These are phyloP conservation scores for Lepus timidus DNA, from an alignment of 2,113 vertebrate genomes.

Conservation along the genomic window DNA sequence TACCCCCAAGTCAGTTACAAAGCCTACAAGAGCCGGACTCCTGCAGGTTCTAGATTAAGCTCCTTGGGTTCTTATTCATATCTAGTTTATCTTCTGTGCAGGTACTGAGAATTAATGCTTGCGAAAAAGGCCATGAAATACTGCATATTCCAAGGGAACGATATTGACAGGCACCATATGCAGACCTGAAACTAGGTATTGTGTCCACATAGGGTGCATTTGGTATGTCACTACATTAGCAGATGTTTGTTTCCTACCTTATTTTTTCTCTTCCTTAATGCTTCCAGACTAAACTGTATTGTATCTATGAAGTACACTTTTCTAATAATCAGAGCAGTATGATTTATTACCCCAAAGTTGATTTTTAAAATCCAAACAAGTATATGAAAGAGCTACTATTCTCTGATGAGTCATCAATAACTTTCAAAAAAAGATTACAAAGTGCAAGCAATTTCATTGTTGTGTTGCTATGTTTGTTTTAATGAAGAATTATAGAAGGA, in stretches of 20 bases:
- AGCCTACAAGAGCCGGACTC: not conserved
- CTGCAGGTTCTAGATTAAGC: not conserved
- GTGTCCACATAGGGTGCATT: rapidly evolving
- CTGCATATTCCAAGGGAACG: not conserved
- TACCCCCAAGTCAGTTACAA: not conserved
- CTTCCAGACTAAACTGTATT: not conserved
- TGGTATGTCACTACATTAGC: not conserved
- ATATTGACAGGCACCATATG: not conserved
- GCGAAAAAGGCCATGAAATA: not conserved
- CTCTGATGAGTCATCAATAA: not conserved
- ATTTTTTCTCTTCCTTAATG: not conserved
- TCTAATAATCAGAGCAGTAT: not conserved
- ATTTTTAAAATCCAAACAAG: conserved; percentile 37
- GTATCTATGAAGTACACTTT: not conserved
- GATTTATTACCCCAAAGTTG: conserved; percentile 30
- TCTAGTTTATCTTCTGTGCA: not conserved
- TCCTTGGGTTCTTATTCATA: not conserved
- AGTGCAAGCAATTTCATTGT: not conserved
- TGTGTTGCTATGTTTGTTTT: not conserved
- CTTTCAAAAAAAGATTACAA: not conserved
- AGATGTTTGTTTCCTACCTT: not conserved
- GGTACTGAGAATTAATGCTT: not conserved
- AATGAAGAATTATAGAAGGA: not conserved
- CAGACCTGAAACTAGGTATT: not conserved
- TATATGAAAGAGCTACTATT: conserved; percentile 36